phyloP scores from a whole-genome alignment of 2,888 invertebrate species.

The Malthinus flaveolus region DNA sequence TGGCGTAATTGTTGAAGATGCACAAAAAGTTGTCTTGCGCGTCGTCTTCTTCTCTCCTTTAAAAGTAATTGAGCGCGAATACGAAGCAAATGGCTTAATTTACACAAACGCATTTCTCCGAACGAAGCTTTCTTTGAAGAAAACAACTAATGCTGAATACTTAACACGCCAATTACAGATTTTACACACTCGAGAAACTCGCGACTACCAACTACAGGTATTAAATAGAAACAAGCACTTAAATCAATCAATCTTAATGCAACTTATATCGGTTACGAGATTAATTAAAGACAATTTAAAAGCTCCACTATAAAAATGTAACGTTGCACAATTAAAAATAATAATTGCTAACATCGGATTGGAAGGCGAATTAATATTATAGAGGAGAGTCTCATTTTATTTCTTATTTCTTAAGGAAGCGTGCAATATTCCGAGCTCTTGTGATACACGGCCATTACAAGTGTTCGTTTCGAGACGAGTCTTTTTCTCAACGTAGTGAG shows the following conservation, averaged over 20 bases:
- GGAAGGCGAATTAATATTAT: too few species aligned
- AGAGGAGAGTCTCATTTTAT: background rate
- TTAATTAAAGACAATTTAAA: too few species aligned
- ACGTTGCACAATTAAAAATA: too few species aligned
- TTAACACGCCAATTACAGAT: slow-evolving; percentile 16
- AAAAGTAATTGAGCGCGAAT: slow-evolving; percentile 46
- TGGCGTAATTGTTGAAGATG: slow-evolving; percentile 49
- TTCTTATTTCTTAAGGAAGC: background rate
- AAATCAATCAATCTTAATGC: background rate
- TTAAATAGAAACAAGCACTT: slow-evolving; percentile 5
- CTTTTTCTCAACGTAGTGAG: slow-evolving; percentile 30
- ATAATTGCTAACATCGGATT: too few species aligned
- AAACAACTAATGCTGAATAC: slow-evolving; percentile 11
- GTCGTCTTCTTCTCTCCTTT: slow-evolving; percentile 45
- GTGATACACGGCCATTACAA: slow-evolving; percentile 33
- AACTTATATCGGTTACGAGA: too few species aligned
- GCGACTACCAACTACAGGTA: slow-evolving; percentile 14
- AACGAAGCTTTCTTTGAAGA: slow-evolving; percentile 28
- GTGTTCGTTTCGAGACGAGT: slow-evolving; percentile 30
- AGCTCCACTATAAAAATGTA: too few species aligned
- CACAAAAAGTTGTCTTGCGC: slow-evolving; percentile 49
- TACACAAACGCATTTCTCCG: slow-evolving; percentile 40
- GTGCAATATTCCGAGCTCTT: slow-evolving; percentile 24
- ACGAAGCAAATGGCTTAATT: slow-evolving; percentile 48
- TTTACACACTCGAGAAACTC: slow-evolving; percentile 8